Percentiles rank a stretch among this genome's conserved stretches.
Evolutionary conservation across 2,888 invertebrate species (phyloP).

Genomic region (Habroteleia sp.): DNA sequence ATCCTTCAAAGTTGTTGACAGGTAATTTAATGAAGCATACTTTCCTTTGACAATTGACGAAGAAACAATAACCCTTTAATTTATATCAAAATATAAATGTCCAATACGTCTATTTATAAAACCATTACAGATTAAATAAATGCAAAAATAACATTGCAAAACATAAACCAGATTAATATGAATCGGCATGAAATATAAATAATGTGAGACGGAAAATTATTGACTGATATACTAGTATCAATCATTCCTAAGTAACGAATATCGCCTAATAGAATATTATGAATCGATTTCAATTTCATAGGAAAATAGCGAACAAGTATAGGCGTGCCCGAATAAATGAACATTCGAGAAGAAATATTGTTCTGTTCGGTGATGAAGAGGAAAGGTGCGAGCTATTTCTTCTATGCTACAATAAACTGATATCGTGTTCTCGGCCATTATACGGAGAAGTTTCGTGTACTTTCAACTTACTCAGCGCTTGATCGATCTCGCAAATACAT

Average conservation of each 20-base stretch:
- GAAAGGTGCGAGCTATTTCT: conserved; percentile 64
- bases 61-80: conserved; percentile 59
- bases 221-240: conserved; percentile 38
- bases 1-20: conserved; percentile 62
- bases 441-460: conserved; percentile 64
- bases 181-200: conserved; percentile 37
- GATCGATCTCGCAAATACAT: conserved; percentile 67
- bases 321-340: conserved; percentile 61
- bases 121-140: conserved; percentile 26
- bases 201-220: conserved; percentile 34
- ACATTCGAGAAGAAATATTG: conserved; percentile 63
- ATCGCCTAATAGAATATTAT: conserved; percentile 57
- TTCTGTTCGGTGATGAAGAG: conserved; percentile 46
- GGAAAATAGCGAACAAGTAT: conserved; percentile 65
- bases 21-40: conserved; percentile 61
- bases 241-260: conserved; percentile 52
- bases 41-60: conserved; percentile 62
- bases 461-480: conserved; percentile 47
- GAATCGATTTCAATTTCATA: conserved; percentile 63
- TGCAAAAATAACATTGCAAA: conserved; percentile 13
- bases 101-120: conserved; percentile 25
- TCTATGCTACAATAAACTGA: conserved; percentile 65
- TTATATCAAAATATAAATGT: conserved; percentile 54
- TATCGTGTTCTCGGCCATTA: conserved; percentile 65
- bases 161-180: conserved; percentile 27